Evolutionary conservation across 2,888 invertebrate species (phyloP), one percentile per base, ranked within the genome.

Genomic region (Serrognathus titanus): DNA sequence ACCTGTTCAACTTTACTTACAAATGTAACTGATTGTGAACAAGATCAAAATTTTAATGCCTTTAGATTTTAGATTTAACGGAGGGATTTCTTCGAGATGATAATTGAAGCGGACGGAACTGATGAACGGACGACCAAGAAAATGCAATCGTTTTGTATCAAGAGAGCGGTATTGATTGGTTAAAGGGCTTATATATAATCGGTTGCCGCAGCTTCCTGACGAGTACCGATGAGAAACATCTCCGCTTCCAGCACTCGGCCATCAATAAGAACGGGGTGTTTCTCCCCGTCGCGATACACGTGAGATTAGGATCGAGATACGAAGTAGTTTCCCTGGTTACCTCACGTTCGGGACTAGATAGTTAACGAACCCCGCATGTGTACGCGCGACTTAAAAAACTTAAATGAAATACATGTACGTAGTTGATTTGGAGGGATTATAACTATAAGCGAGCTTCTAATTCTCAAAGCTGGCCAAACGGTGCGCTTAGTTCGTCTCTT

Each of bases 301-400:
- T 35, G 39, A 53, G 48, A 53, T 53, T 53, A 53, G 48, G 41
- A 53, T 48, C 53, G 48, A 53, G 60, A 58, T 58, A 58, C 53
- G 55, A 50, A 48, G 48, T 39, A 51, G 60, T 61, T 56, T 48
- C 60, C 60, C 38, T 61, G 60, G 60, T 58, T 53, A 61, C 60
- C 53, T 53, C 60, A 61, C 60, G 60, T 61, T 55, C 58, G 55
- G 55, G 58, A 53, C 51, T 56, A 51, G 53, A 48, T 50, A 57
- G 59, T 49, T 51, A 59, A 47, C 35, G 52, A 52, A 48, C 40
- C 52, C 36, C 46, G 57, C 48, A 48, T 48, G 48, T 52, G 48
- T 48, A 48, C 39, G 46, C 48, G 48, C 20, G 40, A 16, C 39
- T 49, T 31, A 40, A 31, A 39, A 57, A 48, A 31, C n/a, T 45